Conservation (phyloP, 2,888 invertebrate genomes). For the Empis stercorea region DNA sequence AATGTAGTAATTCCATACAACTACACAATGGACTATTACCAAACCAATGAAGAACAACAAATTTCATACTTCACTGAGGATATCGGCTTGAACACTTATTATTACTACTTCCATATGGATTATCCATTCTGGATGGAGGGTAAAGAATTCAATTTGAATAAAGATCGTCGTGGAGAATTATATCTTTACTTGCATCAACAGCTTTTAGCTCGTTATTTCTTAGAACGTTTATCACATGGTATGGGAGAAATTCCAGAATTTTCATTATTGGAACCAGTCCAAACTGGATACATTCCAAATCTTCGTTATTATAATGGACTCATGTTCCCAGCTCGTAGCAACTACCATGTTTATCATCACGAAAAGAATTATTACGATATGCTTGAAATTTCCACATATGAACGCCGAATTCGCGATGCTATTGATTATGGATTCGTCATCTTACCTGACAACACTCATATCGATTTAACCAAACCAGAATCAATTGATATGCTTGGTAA, state of each 20-base stretch:
- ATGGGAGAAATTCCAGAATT: constrained; percentile 48
- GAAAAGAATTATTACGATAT: constrained; percentile 21
- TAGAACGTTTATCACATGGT: constrained; percentile 54
- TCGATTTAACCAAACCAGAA: constrained; percentile 47
- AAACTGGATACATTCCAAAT: constrained; percentile 45
- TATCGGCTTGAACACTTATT: constrained; percentile 51
- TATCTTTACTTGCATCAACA: constrained; percentile 56
- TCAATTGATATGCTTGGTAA: constrained; percentile 52
- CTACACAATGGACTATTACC: constrained; percentile 42
- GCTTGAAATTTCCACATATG: constrained; percentile 25
- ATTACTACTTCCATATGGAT: constrained; percentile 49
- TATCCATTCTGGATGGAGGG: constrained; percentile 51
- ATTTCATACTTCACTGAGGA: constrained; percentile 59
- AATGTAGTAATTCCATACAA: constrained; percentile 40
- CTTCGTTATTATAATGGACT: constrained; percentile 47
- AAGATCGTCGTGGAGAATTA: constrained; percentile 49
- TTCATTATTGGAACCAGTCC: constrained; percentile 39
- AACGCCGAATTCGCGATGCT: constrained; percentile 38
- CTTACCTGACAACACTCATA: constrained; percentile 39
- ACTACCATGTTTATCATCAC: constrained; percentile 19
- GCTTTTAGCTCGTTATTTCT: constrained; percentile 51
- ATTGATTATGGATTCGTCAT: constrained; percentile 39
- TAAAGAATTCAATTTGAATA: constrained; percentile 37
- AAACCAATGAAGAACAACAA: constrained; percentile 43
- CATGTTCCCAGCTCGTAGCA: constrained; percentile 44